These are phyloP conservation scores for Hydractinia symbiolongicarpus DNA, from an alignment of 30 jellyfish, hydroid and myxozoan species.

Conservation along the genomic window DNA sequence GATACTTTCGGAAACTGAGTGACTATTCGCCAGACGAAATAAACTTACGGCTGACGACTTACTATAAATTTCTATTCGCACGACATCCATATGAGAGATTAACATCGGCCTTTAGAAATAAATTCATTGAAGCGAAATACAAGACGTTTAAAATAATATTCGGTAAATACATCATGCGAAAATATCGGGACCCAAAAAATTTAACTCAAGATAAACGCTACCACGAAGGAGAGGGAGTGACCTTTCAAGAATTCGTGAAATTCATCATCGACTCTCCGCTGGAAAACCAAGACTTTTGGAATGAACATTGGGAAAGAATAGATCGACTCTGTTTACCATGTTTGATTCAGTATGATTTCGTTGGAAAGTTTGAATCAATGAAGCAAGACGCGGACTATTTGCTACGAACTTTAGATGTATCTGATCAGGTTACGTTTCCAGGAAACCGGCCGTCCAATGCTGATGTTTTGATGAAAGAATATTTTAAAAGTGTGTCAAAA, in stretches of 20 bases:
- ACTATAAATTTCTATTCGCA: slow-evolving; percentile 84
- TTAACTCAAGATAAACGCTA: slow-evolving; percentile 12
- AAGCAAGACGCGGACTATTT: slow-evolving; percentile 79
- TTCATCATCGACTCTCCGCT: slow-evolving; percentile 89
- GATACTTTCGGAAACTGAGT: slow-evolving; percentile 75
- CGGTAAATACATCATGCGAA: slow-evolving; percentile 67
- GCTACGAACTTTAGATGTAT: slow-evolving; percentile 67
- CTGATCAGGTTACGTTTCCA: slow-evolving; percentile 70
- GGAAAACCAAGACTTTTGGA: slow-evolving; percentile 71
- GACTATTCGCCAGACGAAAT: slow-evolving; percentile 94
- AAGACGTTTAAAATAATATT: slow-evolving; percentile 48
- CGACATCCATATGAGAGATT: slow-evolving; percentile 90
- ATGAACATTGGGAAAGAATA: slow-evolving; percentile 93
- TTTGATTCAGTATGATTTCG: slow-evolving; percentile 76
- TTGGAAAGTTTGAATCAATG: slow-evolving; percentile 89
- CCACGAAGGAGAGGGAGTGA: slow-evolving; percentile 58
- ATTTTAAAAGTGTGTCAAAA: slow-evolving; percentile 35
- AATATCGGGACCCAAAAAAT: slow-evolving; percentile 49
- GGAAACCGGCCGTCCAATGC: slow-evolving; percentile 58
- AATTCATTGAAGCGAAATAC: slow-evolving; percentile 51
- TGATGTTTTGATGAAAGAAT: slow-evolving; percentile 55
- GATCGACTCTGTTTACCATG: slow-evolving; percentile 95
- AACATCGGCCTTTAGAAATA: slow-evolving; percentile 85
- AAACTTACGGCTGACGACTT: slow-evolving; percentile 76
- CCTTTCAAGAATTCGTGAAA: slow-evolving; percentile 75